Evolutionary conservation across 2,113 vertebrate species (phyloP).

Genomic region (Lasiurus cinereus): DNA sequence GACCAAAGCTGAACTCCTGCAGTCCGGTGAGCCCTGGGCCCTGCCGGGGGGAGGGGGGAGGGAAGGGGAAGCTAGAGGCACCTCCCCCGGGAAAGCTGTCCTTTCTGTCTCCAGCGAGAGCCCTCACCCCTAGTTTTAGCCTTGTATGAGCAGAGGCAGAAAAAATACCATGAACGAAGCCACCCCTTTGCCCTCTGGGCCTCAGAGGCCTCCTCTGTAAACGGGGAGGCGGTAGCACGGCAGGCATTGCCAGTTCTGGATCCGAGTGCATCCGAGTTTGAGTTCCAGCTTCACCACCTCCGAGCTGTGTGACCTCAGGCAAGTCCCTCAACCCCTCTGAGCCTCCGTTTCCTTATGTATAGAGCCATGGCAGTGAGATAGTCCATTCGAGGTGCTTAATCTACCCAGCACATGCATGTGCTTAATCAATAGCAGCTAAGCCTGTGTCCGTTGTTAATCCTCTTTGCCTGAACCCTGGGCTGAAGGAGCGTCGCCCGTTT

Average conservation of each 20-base stretch:
- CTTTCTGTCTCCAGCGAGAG: background rate
- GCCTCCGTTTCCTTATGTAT: background rate
- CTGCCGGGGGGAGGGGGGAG: background rate
- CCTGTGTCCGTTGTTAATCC: accelerated
- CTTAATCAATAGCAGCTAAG: background rate
- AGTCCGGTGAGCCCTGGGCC: conserved; percentile 78
- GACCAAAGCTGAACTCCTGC: conserved; percentile 87
- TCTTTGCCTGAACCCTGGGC: background rate
- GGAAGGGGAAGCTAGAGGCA: background rate
- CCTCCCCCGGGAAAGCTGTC: background rate
- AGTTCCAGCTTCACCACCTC: background rate
- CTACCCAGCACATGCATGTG: background rate
- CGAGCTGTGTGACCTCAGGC: conserved; percentile 11
- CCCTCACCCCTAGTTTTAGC: background rate
- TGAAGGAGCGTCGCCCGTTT: background rate
- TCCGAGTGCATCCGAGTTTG: background rate
- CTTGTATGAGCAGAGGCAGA: background rate
- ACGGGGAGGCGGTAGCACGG: background rate
- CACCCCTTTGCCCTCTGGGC: background rate
- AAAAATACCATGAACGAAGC: background rate
- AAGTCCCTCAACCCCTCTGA: background rate
- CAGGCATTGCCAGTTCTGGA: background rate
- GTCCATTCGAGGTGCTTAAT: background rate
- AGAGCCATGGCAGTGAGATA: background rate
- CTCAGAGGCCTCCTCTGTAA: background rate